Evolutionary conservation across 2,888 invertebrate genomes (phyloP).

Genomic region (Eupithecia abbreviata): DNA sequence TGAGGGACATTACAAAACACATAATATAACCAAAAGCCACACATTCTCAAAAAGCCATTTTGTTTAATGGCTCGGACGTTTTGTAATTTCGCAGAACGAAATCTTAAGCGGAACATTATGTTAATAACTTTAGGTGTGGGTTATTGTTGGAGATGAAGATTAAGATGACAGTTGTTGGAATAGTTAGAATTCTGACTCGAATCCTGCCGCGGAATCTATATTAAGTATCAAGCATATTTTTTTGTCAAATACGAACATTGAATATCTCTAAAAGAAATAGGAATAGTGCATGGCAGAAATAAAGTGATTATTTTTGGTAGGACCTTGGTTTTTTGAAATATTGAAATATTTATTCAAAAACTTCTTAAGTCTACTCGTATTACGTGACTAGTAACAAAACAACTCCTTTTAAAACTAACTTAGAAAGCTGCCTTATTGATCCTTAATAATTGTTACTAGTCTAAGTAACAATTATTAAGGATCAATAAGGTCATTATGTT

Average conservation of each 20-base stretch:
- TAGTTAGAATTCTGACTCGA: conserved; percentile 40
- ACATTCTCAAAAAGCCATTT: conserved; percentile 55
- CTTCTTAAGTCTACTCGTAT: no score
- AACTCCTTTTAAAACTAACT: no score
- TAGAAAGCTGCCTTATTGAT: no score
- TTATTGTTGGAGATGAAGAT: conserved; percentile 46
- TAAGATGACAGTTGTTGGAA: conserved; percentile 48
- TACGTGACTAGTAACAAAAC: no score
- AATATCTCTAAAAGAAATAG: not conserved
- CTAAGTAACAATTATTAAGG: no score
- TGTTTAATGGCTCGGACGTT: conserved; percentile 60
- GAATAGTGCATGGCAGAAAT: not conserved
- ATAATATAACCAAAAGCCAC: conserved; percentile 40
- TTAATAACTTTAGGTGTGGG: conserved; percentile 50
- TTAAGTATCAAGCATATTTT: not conserved
- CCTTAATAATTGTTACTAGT: no score
- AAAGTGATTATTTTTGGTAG: not conserved
- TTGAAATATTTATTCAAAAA: not conserved
- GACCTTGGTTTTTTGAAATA: not conserved
- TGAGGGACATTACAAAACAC: conserved; percentile 47
- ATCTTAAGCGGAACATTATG: conserved; percentile 72
- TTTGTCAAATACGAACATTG: not conserved
- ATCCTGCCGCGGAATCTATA: conserved; percentile 14
- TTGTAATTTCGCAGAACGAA: conserved; percentile 58
- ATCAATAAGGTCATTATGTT: no score